phyloP scores from a whole-genome alignment of 1,140 invertebrate genomes.

The Dreissena polymorpha region DNA sequence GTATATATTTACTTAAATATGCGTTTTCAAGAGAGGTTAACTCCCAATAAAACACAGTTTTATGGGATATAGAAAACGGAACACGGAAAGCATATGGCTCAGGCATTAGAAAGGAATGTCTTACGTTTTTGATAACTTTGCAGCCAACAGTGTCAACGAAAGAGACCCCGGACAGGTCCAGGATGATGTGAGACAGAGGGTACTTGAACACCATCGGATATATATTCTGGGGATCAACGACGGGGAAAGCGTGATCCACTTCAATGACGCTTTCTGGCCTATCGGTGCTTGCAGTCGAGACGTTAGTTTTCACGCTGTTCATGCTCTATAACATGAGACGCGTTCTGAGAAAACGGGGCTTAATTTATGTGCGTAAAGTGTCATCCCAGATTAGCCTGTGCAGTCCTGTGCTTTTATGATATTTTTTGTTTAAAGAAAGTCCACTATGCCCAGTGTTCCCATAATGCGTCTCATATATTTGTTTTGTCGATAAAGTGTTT shows the following conservation, averaged over 20 bases:
- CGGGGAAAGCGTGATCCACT: conserved; percentile 10
- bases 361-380: too few species aligned
- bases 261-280: conserved; percentile 8
- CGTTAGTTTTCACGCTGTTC: conserved; percentile 13
- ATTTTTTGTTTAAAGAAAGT: too few species aligned
- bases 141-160: conserved; percentile 74
- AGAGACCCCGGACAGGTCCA: conserved; percentile 70
- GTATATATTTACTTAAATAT: too few species aligned
- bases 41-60: too few species aligned
- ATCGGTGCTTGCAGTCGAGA: neutral
- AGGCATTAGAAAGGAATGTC: neutral
- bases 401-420: too few species aligned
- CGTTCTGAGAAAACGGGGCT: too few species aligned
- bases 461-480: too few species aligned
- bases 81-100: too few species aligned
- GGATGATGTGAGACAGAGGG: conserved; percentile 67
- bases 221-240: conserved; percentile 1
- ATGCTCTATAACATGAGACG: neutral
- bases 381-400: too few species aligned
- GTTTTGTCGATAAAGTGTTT: neutral
- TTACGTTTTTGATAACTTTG: conserved; percentile 69
- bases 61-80: too few species aligned
- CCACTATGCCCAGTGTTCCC: too few species aligned
- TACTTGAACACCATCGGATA: conserved; percentile 38
- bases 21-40: too few species aligned